Base-by-base conservation (phyloP, 2,888 invertebrate species). In the Pardosa pseudoannulata region DNA sequence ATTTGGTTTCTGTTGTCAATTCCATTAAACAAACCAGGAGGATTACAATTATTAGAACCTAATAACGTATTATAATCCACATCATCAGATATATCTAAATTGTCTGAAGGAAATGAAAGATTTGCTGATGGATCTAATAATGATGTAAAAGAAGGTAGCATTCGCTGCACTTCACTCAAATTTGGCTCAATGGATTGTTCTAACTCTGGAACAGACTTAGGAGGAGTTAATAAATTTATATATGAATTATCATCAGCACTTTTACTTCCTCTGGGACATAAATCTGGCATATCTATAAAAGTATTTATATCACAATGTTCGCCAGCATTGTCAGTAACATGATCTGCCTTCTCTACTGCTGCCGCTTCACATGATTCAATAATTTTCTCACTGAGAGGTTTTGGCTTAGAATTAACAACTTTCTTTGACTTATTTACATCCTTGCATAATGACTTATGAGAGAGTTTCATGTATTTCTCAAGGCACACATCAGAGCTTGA, bases 401-500 rank as follows among this genome's bases (percentile, higher is more conserved):
- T 88, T 72, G 70, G 72, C 73, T 88, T 88, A 19, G 79, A 36
- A 56, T 71, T 62, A 50, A 70, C 31, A 56, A 62, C n/a, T 71
- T 79, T 79, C 39, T 80, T 85, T 50, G 68, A 31, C 56, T 86
- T 86, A 64, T 36, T 64, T 31, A 56, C 68, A 64, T 83, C 82
- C 65, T 86, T 81, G 46, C 67, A 46, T 13, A 72, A 28, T 78
- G 32, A 65, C 29, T 88, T 75, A 67, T 75, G 56, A 50, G 72
- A 81, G 41, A 76, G 82, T 62, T 88, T 85, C 32, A 83, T 75
- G 56, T 89, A 88, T 78, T 88, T 89, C 74, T 89, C 88, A 83
- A 89, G 85, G 87, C 89, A 86, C 67, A 89, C 88, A 79, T 86
- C 89, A 71, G 88, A 78, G 70, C 89, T 89, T 67, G 89, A 89